Base-by-base conservation (phyloP, 2,113 vertebrate species). In the Plestiodon gilberti region DNA sequence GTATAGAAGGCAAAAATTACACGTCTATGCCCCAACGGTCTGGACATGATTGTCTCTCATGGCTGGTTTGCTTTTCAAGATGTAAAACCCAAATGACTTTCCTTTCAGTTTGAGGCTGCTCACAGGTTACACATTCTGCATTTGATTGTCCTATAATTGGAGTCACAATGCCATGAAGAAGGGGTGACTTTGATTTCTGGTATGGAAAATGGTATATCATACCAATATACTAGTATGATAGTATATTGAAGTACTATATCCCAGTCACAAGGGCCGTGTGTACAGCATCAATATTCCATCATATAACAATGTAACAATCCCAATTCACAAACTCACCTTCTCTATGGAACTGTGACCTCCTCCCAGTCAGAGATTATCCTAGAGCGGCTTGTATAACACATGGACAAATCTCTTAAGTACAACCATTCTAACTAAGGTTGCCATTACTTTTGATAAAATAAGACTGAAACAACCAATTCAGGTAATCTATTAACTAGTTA, bases 41-140 rank as follows among this genome's bases (percentile, higher is more conserved):
- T 33, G 87, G 85, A 83, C 78, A 93, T 33, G 52, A 88, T 81
- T 78, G 76, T 81, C 85, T 86, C 69, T 85, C 75, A 85, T 78
- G 8, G 43, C 43, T 48, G 43, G 88, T 70, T 59, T 85, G 75
- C 70, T 65, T 83, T 43, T 11, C 80, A 64, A 87, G 91, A 33
- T 87, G 82, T 35, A 38, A 28, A 84, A 86, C 81, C 87, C 11
- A 30, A 90, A 3, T 83, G 3, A 71, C n/a, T 62, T 28, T 85
- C 33, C 84, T 65, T 4, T 20, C 28, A 48, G 43, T 35, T 80
- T 78, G 4, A 65, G n/a, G 80, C 88, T 65, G 2, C 78, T 81
- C 83, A 78, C 81, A 87, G 20, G n/a, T 38, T 61, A 62, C 8
- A 38, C 78, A 80, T 23, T 64, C n/a, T 38, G 61, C 43, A 33